Evolutionary conservation across 2,888 invertebrate species (phyloP), one percentile per base, ranked within the genome.

Genomic region (Andrena fulva): DNA sequence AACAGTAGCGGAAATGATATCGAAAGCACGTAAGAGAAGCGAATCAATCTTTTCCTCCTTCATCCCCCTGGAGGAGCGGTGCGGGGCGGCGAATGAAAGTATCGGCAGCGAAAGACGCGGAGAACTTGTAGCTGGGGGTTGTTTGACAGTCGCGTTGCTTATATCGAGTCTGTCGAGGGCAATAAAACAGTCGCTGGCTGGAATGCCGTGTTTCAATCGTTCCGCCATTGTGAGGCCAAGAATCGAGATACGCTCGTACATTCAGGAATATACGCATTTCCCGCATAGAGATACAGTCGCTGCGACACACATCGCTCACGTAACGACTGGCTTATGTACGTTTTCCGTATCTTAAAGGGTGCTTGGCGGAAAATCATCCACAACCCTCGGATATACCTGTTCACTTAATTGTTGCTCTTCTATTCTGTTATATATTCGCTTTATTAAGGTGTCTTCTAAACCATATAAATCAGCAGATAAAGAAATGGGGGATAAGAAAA

Each of bases 141-240:
- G 62, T 64, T 76, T 76, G 76, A 71, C 60, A 66, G 71, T 77
- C 82, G 74, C 76, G 68, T 67, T 80, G 80, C 73, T 80, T 76
- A 68, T 84, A 88, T 84, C 63, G 83, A 83, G 79, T 69, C 79
- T 64, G 59, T 59, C 71, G 86, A 68, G 48, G 72, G 64, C 85
- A 90, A 88, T 89, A 89, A 88, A 87, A 84, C 83, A 77, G 79
- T 80, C 75, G 69, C 64, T 73, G 73, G 54, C 42, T 70, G 88
- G 86, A 89, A 91, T 89, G 89, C 87, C 87, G 86, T 71, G 77
- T 89, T 90, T 88, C 90, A 87, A 91, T 91, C 89, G 87, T 90
- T 87, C 78, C 81, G 67, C 84, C 77, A 89, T 89, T 85, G 88
- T 78, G 85, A 86, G 73, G 75, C 73, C 62, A 72, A 77, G 80